These are phyloP conservation scores for Nomada fabriciana DNA, from an alignment of 2,888 invertebrate species.

Conservation along the genomic window DNA sequence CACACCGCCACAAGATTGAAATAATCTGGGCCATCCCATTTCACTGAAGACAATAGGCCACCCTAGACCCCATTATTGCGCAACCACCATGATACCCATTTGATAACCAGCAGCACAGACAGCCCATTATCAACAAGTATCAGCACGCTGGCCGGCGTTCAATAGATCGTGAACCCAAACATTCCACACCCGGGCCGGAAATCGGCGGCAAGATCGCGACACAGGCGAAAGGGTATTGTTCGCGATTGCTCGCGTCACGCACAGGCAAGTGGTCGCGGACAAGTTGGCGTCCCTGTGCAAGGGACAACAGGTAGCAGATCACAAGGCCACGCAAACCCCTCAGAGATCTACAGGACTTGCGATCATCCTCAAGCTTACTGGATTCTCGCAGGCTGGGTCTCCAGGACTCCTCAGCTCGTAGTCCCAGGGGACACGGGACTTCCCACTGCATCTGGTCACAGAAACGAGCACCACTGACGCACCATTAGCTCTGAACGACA, in stretches of 20 bases:
- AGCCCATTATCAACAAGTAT: conserved; percentile 35
- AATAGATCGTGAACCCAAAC: background rate
- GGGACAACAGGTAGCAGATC: conserved; percentile 50
- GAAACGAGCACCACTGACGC: conserved; percentile 33
- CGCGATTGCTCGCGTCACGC: conserved; percentile 31
- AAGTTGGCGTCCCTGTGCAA: conserved; percentile 5
- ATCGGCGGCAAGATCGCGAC: conserved; percentile 25
- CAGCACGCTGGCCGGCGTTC: background rate
- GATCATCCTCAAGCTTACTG: conserved; percentile 23
- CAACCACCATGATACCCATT: background rate
- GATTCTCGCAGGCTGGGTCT: conserved; percentile 4
- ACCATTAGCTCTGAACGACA: conserved; percentile 23
- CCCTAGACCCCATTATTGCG: too few species aligned
- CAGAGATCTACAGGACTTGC: too few species aligned
- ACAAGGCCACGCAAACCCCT: conserved; percentile 1
- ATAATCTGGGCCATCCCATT: too few species aligned
- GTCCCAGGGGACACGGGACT: conserved; percentile 10
- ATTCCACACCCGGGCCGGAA: background rate
- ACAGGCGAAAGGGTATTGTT: too few species aligned
- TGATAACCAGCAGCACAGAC: background rate
- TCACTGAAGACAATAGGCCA: too few species aligned
- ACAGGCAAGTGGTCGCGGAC: conserved; percentile 13
- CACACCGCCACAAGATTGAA: too few species aligned
- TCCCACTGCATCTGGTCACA: conserved; percentile 37
- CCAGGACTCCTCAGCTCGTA: conserved; percentile 4